Percentiles rank a stretch among this genome's conserved stretches.
phyloP scores from a whole-genome alignment of 2,113 vertebrate genomes.

The Eptesicus fuscus region DNA sequence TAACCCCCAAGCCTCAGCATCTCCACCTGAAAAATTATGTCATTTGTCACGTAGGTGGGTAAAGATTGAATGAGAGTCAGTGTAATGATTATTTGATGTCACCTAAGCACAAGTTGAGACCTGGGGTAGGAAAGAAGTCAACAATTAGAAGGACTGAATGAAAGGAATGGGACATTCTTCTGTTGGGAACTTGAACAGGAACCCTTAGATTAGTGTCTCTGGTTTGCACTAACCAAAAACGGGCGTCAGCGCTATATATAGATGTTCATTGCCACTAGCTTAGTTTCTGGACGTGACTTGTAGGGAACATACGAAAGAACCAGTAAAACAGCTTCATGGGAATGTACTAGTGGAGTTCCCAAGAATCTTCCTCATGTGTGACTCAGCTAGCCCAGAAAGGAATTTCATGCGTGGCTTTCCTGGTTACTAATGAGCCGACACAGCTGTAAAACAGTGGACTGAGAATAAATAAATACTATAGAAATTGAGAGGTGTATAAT shows the following conservation, averaged over 20 bases:
- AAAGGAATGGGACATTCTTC: background rate
- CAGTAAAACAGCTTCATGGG: background rate
- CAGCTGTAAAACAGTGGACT: background rate
- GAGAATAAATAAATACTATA: background rate
- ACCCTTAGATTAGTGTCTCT: background rate
- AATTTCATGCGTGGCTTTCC: background rate
- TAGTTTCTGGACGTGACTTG: background rate
- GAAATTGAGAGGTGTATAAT: background rate
- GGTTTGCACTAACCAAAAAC: constrained; percentile 4
- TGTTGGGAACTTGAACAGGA: background rate
- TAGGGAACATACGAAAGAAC: background rate
- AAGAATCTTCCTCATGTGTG: background rate
- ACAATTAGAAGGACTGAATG: background rate
- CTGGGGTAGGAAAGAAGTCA: background rate
- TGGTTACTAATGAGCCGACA: background rate
- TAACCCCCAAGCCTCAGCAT: background rate
- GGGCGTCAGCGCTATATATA: background rate
- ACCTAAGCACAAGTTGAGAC: background rate
- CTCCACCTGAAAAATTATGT: background rate
- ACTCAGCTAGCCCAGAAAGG: constrained; percentile 3
- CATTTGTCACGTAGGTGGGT: background rate
- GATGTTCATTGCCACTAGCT: background rate
- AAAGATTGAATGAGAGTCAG: background rate
- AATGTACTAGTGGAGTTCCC: background rate
- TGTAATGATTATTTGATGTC: background rate